These are phyloP conservation scores for Ommatoiulus sabulosus DNA, from an alignment of 2,888 invertebrate genomes.

Conservation along the genomic window DNA sequence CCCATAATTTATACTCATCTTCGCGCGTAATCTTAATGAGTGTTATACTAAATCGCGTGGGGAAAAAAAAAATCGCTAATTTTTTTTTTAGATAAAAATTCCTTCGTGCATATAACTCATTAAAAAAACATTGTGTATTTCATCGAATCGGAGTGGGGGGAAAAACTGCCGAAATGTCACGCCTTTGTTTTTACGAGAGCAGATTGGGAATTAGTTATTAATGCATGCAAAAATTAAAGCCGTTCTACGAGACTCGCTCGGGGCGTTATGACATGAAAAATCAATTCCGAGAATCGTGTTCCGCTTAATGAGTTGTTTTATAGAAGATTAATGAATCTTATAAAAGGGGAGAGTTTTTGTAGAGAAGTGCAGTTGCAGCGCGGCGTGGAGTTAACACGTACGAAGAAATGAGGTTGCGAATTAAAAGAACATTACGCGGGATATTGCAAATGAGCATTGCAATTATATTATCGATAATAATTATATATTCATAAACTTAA, in stretches of 20 bases:
- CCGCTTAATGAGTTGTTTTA: slow-evolving; percentile 43
- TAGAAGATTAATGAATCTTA: slow-evolving; percentile 39
- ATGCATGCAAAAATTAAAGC: slow-evolving; percentile 38
- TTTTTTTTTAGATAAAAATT: background rate
- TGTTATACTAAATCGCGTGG: background rate
- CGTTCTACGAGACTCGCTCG: background rate
- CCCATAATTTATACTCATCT: background rate
- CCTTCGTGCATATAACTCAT: background rate
- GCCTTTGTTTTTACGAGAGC: slow-evolving; percentile 33
- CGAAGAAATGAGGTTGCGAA: slow-evolving; percentile 20
- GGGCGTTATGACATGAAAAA: slow-evolving; percentile 18
- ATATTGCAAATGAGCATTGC: slow-evolving; percentile 30
- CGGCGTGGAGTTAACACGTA: background rate
- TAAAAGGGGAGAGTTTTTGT: slow-evolving; percentile 13
- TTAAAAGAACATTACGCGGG: slow-evolving; percentile 40
- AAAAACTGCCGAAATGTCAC: background rate
- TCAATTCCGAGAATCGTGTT: slow-evolving; percentile 43
- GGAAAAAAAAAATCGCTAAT: background rate
- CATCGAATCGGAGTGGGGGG: background rate
- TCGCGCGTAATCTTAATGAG: background rate
- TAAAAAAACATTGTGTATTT: background rate
- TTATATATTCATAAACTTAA: slow-evolving; percentile 43
- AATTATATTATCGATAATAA: slow-evolving; percentile 43
- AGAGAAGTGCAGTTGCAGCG: background rate
- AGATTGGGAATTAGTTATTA: slow-evolving; percentile 35